Conservation (phyloP, 2,888 invertebrate genomes). For the Drosophila parthenogenetica region DNA sequence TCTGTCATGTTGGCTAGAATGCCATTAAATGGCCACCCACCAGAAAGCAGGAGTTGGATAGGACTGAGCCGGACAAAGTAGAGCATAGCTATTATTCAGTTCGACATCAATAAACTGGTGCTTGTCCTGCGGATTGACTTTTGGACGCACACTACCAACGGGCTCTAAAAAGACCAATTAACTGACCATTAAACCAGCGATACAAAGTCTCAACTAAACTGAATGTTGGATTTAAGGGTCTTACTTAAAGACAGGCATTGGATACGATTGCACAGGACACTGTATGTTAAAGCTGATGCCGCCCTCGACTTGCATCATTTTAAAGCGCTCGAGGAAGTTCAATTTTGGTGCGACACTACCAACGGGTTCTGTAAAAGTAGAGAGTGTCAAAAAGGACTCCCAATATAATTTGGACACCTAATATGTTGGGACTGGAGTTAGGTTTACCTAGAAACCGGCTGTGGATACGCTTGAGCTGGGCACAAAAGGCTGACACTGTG, state of each 20-base stretch:
- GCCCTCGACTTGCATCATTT: constrained; percentile 71
- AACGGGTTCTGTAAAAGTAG: constrained; percentile 84
- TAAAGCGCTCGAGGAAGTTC: constrained; percentile 85
- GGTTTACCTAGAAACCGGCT: constrained; percentile 87
- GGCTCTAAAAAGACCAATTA: constrained; percentile 84
- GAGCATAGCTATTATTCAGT: constrained; percentile 85
- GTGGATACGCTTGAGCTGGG: constrained; percentile 90
- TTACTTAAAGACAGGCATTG: constrained; percentile 90
- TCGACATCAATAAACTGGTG: constrained; percentile 80
- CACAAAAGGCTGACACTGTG: constrained; percentile 88
- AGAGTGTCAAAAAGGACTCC: neutral
- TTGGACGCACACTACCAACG: constrained; percentile 87
- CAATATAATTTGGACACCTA: neutral
- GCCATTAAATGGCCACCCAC: constrained; percentile 82
- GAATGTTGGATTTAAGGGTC: constrained; percentile 49
- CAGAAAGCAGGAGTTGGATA: constrained; percentile 91
- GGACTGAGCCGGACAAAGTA: constrained; percentile 89
- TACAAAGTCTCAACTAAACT: constrained; percentile 15
- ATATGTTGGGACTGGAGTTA: constrained; percentile 7
- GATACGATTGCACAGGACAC: constrained; percentile 91
- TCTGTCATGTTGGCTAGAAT: constrained; percentile 6
- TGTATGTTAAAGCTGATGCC: constrained; percentile 87
- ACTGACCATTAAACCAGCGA: constrained; percentile 2
- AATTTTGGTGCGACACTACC: constrained; percentile 87
- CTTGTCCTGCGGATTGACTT: constrained; percentile 87